These are phyloP conservation scores for Euphonia xanthogaster DNA, from an alignment of 2,797 vertebrate species.

Conservation along the genomic window DNA sequence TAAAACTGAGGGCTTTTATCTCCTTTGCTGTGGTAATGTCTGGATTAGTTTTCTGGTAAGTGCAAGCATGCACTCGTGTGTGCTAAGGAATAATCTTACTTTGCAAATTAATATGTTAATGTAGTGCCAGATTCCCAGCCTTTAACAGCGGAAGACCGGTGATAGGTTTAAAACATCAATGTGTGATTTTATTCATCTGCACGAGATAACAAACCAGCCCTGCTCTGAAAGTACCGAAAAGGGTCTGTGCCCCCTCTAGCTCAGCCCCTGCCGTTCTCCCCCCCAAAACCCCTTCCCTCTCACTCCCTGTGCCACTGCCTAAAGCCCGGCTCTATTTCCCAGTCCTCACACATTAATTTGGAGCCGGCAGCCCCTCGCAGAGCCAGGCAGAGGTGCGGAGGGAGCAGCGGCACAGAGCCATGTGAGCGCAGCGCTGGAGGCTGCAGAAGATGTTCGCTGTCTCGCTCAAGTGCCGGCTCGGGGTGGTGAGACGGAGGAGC, in stretches of 20 bases:
- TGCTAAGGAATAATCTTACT: background rate
- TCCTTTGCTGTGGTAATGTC: background rate
- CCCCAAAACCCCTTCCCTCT: background rate
- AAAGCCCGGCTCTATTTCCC: conserved; percentile 21
- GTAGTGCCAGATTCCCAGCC: background rate
- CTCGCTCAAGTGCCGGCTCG: conserved; percentile 92
- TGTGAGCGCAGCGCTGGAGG: conserved; percentile 19
- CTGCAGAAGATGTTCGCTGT: conserved; percentile 87
- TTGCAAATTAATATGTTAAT: conserved; percentile 50
- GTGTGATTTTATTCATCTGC: conserved; percentile 25
- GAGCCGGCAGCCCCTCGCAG: conserved; percentile 46
- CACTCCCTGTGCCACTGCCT: background rate
- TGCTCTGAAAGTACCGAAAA: background rate
- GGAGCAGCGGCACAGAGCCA: conserved; percentile 41
- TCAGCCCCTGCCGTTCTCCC: background rate
- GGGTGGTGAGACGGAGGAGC: conserved; percentile 87
- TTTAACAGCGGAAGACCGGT: background rate
- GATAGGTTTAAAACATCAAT: conserved; percentile 13
- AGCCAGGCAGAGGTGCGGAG: conserved; percentile 44
- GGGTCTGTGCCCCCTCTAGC: background rate
- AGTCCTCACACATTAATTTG: conserved; percentile 27
- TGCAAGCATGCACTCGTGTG: background rate
- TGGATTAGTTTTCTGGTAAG: conserved; percentile 9
- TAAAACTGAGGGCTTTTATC: background rate
- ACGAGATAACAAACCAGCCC: background rate